These are phyloP conservation scores for Distichodus sexfasciatus DNA, from an alignment of 2,797 vertebrate genomes.

Conservation along the genomic window DNA sequence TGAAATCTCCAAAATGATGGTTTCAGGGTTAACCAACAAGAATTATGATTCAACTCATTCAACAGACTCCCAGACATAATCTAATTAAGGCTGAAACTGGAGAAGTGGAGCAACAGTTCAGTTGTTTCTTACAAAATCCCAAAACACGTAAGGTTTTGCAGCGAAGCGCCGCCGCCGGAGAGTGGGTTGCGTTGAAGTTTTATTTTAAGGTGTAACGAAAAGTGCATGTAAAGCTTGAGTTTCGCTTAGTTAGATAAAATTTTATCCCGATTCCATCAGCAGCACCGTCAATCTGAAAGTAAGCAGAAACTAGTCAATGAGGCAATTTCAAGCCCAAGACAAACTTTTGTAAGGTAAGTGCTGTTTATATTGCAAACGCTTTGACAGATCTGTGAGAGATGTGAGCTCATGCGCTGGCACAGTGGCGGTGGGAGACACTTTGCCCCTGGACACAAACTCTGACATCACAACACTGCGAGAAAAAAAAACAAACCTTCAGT, in stretches of 20 bases:
- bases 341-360: constrained; percentile 40
- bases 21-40: constrained; percentile 47
- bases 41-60: constrained; percentile 45
- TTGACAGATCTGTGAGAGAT: constrained; percentile 21
- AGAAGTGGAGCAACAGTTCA: constrained; percentile 23
- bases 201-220: constrained; percentile 18
- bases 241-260: constrained; percentile 29
- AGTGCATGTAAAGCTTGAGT: neutral
- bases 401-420: constrained; percentile 5
- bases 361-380: constrained; percentile 43
- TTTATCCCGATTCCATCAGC: constrained; percentile 34
- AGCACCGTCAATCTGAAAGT: constrained; percentile 30
- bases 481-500: neutral
- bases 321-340: constrained; percentile 45
- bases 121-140: constrained; percentile 19
- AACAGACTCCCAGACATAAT: constrained; percentile 36
- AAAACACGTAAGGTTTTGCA: constrained; percentile 6
- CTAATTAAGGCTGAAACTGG: constrained; percentile 34
- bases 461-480: constrained; percentile 28
- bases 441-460: constrained; percentile 11
- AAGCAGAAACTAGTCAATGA: constrained; percentile 41
- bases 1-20: constrained; percentile 33
- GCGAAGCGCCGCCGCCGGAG: constrained; percentile 17
- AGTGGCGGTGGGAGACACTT: constrained; percentile 24
- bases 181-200: constrained; percentile 45